Conservation (phyloP, 1,140 invertebrate genomes). For the Drosophila lacertosa region DNA sequence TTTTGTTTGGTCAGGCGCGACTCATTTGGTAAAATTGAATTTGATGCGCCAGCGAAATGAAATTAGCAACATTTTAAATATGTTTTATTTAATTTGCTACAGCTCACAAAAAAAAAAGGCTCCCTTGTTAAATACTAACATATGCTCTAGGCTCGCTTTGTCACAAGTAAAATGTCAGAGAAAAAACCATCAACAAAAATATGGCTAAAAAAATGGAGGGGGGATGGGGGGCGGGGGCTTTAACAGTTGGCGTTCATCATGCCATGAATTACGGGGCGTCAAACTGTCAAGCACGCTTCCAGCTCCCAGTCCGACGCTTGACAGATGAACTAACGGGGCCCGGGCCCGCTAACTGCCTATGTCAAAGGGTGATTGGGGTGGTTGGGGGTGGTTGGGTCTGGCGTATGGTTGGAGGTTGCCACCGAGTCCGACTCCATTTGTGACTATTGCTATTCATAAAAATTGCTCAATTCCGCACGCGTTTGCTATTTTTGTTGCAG, state of each 20-base stretch:
- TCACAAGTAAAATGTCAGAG: constrained; percentile 62
- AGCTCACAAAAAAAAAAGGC: constrained; percentile 28
- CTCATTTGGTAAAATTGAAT: constrained; percentile 44
- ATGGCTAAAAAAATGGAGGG: constrained; percentile 11
- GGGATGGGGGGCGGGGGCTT: no score
- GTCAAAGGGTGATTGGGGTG: neutral
- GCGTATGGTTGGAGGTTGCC: neutral
- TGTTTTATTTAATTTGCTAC: constrained; percentile 40
- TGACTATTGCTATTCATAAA: constrained; percentile 76
- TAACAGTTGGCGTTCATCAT: constrained; percentile 68
- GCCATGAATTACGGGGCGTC: constrained; percentile 77
- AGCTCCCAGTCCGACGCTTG: constrained; percentile 41
- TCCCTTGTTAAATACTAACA: constrained; percentile 54
- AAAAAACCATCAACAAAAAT: constrained; percentile 25
- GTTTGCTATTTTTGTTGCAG: constrained; percentile 68
- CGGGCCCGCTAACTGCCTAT: constrained; percentile 31
- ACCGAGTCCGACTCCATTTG: constrained; percentile 51
- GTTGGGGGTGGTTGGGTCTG: neutral
- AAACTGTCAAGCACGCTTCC: constrained; percentile 65
- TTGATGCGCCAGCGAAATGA: constrained; percentile 56
- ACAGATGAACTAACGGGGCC: constrained; percentile 69
- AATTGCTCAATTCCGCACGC: constrained; percentile 74
- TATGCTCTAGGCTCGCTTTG: constrained; percentile 40
- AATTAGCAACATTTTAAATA: constrained; percentile 64
- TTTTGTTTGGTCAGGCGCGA: constrained; percentile 2